Base-by-base conservation (phyloP, 2,797 vertebrate species). In the Yasuhikotakia modesta region DNA sequence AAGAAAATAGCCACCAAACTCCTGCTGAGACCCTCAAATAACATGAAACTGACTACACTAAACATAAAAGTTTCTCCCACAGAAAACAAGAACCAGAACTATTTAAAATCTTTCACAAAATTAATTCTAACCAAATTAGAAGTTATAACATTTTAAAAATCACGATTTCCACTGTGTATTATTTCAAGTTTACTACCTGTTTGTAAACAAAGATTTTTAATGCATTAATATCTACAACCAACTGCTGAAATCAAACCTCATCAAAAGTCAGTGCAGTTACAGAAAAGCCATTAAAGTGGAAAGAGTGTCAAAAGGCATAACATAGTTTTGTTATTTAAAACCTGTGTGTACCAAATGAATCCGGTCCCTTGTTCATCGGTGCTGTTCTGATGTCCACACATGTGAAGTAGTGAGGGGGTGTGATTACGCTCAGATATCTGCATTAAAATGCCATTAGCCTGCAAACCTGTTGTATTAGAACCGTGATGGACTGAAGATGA, bases 261-360 rank as follows among this genome's bases (percentile, higher is more conserved):
- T 46, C 12, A 64, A 70, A 35, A 60, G 30, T 84, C 83, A 82
- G 83, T 84, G 83, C 80, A 78, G 57, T 71, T 17, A 76, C n/a
- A 19, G 65, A 55, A 63, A 17, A 35, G 52, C 52, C 22, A 58
- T n/a, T 24, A 57, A 11, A 45, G 14, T 19, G 52, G 43, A 16
- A 66, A 45, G 2, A 27, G 53, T 46, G 24, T 21, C 69, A 66
- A 14, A 21, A 53, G 43, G 64, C 24, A 53, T 76, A n/a, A n/a
- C n/a, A n/a, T 53, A 80, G 32, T 69, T 19, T 58, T 50, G n/a
- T 48, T 30, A 48, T 46, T 45, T 43, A 67, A 43, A 12, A 35
- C 27, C 16, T 35, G 7, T 61, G 71, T 39, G 72, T n/a, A 53
- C 72, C 46, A 52, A 53, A 22, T 7, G 14, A 52, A 11, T n/a